These are phyloP conservation scores for Nycticorax nycticorax DNA, from an alignment of 2,113 vertebrate genomes.

Conservation along the genomic window DNA sequence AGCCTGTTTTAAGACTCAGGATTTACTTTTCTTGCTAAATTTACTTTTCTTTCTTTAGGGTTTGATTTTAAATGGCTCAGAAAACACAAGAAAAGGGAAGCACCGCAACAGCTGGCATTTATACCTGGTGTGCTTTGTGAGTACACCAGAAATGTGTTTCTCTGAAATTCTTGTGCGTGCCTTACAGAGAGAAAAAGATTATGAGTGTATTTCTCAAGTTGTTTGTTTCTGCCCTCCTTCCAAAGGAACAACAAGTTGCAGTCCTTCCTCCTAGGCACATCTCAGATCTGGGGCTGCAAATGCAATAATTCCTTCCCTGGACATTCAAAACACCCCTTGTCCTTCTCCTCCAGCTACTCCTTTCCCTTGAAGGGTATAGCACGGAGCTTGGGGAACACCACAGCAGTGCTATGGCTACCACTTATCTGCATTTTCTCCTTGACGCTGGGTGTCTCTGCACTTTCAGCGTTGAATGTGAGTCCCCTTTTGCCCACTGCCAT, in stretches of 20 bases:
- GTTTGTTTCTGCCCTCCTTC: not conserved
- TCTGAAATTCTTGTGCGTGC: not conserved
- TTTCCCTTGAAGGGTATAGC: not conserved
- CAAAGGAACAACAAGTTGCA: not conserved
- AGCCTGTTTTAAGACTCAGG: not conserved
- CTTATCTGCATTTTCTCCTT: not conserved
- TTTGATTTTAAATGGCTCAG: not conserved
- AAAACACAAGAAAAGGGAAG: not conserved
- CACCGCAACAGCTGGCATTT: not conserved
- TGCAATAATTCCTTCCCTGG: not conserved
- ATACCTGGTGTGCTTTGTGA: not conserved
- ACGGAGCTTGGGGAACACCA: not conserved
- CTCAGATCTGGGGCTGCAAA: not conserved
- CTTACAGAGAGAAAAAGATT: not conserved
- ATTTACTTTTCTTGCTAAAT: not conserved
- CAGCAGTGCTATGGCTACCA: not conserved
- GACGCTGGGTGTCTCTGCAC: not conserved
- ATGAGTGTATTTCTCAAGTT: not conserved
- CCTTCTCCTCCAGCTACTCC: not conserved
- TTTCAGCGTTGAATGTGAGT: not conserved
- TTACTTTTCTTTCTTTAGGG: not conserved
- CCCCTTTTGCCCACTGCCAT: not conserved
- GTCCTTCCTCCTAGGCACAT: not conserved
- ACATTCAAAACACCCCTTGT: not conserved
- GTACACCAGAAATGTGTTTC: not conserved